Base-by-base conservation (phyloP, 2,113 vertebrate species). In the Colaptes auratus region DNA sequence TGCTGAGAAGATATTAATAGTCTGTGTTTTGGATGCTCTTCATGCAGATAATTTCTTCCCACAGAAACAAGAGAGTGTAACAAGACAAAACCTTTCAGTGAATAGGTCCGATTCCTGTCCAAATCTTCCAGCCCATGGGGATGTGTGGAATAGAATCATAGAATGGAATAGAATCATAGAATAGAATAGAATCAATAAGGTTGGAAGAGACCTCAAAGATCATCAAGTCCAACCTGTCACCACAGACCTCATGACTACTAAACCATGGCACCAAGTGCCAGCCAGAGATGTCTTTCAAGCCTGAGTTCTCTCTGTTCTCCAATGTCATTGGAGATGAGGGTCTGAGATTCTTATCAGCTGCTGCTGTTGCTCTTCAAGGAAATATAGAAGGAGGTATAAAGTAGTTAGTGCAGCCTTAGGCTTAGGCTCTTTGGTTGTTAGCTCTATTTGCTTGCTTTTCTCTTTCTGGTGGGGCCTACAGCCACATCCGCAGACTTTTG, bases 1-100 rank as follows among this genome's bases (percentile, higher is more conserved):
- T 91, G 96, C 96, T 73, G 77, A 76, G 63, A 42, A 73, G 50
- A 53, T 53, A 61, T 81, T 82, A 88, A 52, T 36, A 44, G n/a
- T 73, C 61, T 73, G 63, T 87, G 63, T 50, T 89, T 85, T 55
- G 53, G 50, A 55, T 44, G 19, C 24, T 90, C 56, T 74, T 79
- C 21, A 12, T 53, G 70, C 44, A 56, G 76, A 75, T 59, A 27
- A 70, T 72, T 30, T 61, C 46, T 85, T 79, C 46, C 50, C 39
- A 46, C 0, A 2, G 59, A 87, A 92, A 76, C 10, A 59, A 63
- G 30, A 52, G 39, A 69, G 7, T 2, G 58, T 44, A 86, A 35
- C 53, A 78, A 12, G 35, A 59, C 50, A 69, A 75, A 96, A 66
- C 46, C 31, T 14, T 46, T 65, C 28, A 42, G 21, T 46, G 35